Evolutionary conservation across 2,888 invertebrate genomes (phyloP), one percentile per base, ranked within the genome.

Genomic region (Abrostola triplasia): DNA sequence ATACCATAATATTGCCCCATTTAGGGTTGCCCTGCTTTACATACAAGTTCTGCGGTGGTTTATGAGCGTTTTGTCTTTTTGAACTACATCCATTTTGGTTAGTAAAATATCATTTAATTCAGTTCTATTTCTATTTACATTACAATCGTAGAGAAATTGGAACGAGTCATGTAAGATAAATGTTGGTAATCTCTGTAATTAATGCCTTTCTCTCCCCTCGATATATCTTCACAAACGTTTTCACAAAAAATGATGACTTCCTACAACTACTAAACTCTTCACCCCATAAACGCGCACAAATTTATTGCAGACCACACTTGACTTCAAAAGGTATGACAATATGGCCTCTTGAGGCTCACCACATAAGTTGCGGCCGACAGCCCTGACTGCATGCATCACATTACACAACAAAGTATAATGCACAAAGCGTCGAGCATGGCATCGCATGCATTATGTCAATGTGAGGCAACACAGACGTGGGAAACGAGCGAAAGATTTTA

Each of bases 381-480:
- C 77, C 75, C 78, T 77, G 51, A 55, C 52, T 50, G 36, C 61
- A 59, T 79, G 77, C 74, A 70, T 78, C 73, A 74, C 78, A 83
- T 79, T 80, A 72, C 78, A 65, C 70, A 79, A 78, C 75, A 70
- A 64, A 83, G 81, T 82, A 64, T 73, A 85, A 88, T 84, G 83
- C 82, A 82, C 79, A 81, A 68, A 71, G 79, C 81, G 79, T 82
- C 77, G 79, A 81, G 84, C 86, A 81, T 85, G 84, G 83, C 84
- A 80, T 81, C 83, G 88, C 88, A 90, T 89, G 85, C 84, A 89
- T 88, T 88, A 90, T 88, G 85, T 84, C 84, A 84, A 82, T 81
- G 86, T 88, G 88, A 84, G 75, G 84, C 88, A 90, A 89, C 82
- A 74, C 74, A 76, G 83, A 88, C 91, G 91, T 92, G 92, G 91